A percentile compares a stretch with the other conserved stretches of the same genome.
Evolutionary conservation across 2,797 vertebrate species (phyloP).

Genomic region (Strix occidentalis): DNA sequence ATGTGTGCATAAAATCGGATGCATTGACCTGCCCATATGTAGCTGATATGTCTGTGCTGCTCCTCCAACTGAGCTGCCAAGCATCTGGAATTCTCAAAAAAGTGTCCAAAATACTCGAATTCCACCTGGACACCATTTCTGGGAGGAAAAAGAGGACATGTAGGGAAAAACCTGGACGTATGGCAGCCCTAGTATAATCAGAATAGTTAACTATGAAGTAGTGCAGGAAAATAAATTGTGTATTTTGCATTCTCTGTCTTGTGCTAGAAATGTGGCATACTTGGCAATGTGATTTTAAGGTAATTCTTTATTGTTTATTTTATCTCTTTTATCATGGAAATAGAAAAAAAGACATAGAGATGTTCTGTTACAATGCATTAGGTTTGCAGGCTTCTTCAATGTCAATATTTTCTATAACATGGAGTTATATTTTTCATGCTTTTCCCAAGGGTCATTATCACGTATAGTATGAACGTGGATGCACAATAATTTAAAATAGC

Average conservation of each 20-base stretch:
- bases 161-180: background rate
- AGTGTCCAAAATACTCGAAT: background rate
- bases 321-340: background rate
- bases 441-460: background rate
- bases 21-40: conserved; percentile 11
- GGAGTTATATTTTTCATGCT: background rate
- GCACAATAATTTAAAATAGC: background rate
- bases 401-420: background rate
- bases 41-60: background rate
- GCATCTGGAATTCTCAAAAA: conserved; percentile 38
- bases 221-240: background rate
- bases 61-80: background rate
- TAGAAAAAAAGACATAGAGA: background rate
- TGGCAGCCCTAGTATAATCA: background rate
- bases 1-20: conserved; percentile 19
- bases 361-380: background rate
- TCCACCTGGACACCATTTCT: conserved; percentile 12
- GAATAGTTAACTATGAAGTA: background rate
- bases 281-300: conserved; percentile 35
- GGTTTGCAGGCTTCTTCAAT: background rate
- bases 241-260: conserved; percentile 33
- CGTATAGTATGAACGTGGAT: background rate
- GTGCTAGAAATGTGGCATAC: conserved; percentile 23
- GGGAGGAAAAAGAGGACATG: background rate
- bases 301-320: background rate